These are phyloP conservation scores for Cyphomyrus discorhynchus DNA, from an alignment of 2,113 vertebrate species.

Conservation along the genomic window DNA sequence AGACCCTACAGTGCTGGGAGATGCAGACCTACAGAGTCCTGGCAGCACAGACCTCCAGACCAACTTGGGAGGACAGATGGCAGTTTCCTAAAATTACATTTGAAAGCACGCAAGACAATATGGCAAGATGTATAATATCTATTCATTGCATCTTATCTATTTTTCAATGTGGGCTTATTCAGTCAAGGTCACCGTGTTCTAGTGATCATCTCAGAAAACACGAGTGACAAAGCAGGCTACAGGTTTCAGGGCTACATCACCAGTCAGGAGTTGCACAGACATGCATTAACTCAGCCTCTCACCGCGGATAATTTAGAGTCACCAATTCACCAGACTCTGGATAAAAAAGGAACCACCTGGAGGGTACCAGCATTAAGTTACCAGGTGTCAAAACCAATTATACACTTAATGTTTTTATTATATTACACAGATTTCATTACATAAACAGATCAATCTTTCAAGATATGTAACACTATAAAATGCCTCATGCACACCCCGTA, in stretches of 20 bases:
- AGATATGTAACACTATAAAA: neutral
- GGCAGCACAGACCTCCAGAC: neutral
- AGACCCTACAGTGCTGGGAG: neutral
- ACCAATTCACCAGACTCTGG: neutral
- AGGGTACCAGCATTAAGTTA: neutral
- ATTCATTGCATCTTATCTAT: neutral
- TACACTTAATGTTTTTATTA: neutral
- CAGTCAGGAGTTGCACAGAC: neutral
- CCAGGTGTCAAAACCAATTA: neutral
- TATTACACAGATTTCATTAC: neutral
- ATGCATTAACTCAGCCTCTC: neutral
- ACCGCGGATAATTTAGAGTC: neutral
- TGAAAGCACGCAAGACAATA: neutral
- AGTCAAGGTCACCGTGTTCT: neutral
- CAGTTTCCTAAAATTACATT: neutral
- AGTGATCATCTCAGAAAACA: neutral
- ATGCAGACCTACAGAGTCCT: neutral
- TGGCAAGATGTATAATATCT: neutral
- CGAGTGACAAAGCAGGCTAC: neutral
- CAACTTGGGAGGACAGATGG: neutral
- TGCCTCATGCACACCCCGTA: neutral
- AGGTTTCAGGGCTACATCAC: neutral
- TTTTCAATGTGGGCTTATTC: neutral
- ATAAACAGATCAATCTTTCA: slow-evolving; percentile 1
- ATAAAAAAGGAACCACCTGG: neutral